Evolutionary conservation across 2,888 invertebrate genomes (phyloP).

Genomic region (Adineta ricciae): DNA sequence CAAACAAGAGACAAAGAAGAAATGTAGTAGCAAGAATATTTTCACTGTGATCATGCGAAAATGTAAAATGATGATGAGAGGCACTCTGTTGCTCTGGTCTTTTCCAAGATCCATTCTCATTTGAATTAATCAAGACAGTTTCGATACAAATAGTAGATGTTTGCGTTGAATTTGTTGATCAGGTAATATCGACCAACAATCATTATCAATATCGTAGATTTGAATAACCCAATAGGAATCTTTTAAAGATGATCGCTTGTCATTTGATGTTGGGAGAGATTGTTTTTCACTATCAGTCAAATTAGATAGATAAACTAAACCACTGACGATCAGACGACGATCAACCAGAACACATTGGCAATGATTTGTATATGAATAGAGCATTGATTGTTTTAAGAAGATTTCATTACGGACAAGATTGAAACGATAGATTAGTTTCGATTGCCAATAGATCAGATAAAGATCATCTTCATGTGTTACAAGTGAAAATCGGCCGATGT

Average conservation of each 20-base stretch:
- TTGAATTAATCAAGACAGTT: not conserved
- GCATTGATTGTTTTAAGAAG: not conserved
- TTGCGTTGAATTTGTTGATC: not conserved
- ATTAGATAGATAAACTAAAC: not conserved
- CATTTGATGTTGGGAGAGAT: not conserved
- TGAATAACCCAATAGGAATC: not conserved
- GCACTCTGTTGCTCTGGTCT: not conserved
- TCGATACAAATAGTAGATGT: not conserved
- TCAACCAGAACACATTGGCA: not conserved
- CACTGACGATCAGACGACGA: not conserved
- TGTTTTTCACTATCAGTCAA: not conserved
- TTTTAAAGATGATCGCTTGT: not conserved
- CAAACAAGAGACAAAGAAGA: no score
- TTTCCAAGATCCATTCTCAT: not conserved
- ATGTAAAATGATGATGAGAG: not conserved
- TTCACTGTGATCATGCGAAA: slow-evolving; percentile 5
- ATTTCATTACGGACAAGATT: not conserved
- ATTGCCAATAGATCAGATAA: not conserved
- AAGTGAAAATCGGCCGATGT: not conserved
- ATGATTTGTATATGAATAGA: not conserved
- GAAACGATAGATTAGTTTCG: not conserved
- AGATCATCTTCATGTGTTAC: not conserved
- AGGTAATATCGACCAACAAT: not conserved
- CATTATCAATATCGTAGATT: not conserved
- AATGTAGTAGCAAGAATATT: not conserved